Conservation (phyloP, 2,113 vertebrate species). For the Saccopteryx bilineata region DNA sequence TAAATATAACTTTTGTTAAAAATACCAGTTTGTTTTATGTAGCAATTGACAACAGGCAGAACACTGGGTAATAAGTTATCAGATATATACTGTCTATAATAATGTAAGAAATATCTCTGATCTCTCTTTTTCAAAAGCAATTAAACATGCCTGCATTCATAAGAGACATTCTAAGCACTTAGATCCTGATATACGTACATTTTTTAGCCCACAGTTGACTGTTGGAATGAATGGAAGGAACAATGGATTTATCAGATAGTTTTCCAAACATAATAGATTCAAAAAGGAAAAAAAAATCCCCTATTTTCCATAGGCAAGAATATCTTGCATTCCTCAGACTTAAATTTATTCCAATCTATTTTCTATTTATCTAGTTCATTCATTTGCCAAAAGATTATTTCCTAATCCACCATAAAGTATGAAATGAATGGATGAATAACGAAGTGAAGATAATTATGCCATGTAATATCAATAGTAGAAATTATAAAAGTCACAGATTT, state of each 20-base stretch:
- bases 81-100: neutral
- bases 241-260: neutral
- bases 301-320: constrained; percentile 1
- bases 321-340: constrained; percentile 45
- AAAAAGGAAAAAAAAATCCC: neutral
- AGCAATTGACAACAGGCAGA: constrained; percentile 21
- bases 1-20: constrained; percentile 25
- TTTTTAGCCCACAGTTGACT: neutral
- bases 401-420: neutral
- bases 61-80: neutral
- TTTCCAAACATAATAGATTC: constrained; percentile 57
- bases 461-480: constrained; percentile 13
- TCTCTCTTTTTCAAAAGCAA: constrained; percentile 5
- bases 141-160: neutral
- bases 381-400: constrained; percentile 52
- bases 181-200: neutral
- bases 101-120: constrained; percentile 16
- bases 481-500: constrained; percentile 36
- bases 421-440: constrained; percentile 39
- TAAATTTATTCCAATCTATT: constrained; percentile 56
- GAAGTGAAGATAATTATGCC: constrained; percentile 11
- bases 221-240: neutral
- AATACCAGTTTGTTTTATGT: constrained; percentile 4
- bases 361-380: constrained; percentile 61
- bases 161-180: constrained; percentile 37